Conservation (phyloP, 2,797 vertebrate species). For the Pelobates cultripes region DNA sequence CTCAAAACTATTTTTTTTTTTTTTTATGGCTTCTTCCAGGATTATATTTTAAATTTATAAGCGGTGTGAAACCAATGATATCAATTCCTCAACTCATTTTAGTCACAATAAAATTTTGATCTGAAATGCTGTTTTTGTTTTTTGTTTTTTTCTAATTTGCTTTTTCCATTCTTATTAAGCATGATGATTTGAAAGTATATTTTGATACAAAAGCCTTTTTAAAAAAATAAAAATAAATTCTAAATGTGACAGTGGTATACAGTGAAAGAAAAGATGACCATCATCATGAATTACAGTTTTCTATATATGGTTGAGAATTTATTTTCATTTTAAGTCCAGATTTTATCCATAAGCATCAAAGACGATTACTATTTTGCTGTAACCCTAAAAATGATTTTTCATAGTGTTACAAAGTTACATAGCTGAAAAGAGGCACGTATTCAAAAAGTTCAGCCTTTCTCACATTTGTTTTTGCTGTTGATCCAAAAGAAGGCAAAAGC, state of each 20-base stretch:
- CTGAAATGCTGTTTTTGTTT: constrained; percentile 29
- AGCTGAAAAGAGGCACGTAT: no score
- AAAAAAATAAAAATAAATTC: no score
- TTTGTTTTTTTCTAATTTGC: neutral
- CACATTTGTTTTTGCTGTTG: no score
- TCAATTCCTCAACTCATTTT: constrained; percentile 55
- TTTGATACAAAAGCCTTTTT: no score
- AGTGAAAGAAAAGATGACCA: neutral
- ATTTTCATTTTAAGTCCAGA: no score
- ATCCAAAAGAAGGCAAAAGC: no score
- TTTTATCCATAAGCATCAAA: no score
- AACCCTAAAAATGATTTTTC: no score
- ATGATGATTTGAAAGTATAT: neutral
- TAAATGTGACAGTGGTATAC: neutral
- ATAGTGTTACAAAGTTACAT: no score
- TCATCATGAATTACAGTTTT: neutral
- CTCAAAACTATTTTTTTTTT: neutral
- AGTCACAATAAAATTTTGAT: constrained; percentile 60
- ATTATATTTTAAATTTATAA: constrained; percentile 47
- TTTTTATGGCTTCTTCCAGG: constrained; percentile 58
- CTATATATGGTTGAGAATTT: neutral
- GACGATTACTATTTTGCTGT: no score
- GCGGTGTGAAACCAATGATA: constrained; percentile 56
- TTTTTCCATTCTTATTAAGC: neutral
- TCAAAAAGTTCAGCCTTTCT: no score